A percentile compares a stretch with the other conserved stretches of the same genome.
Conservation (phyloP, 2,113 vertebrate species). For the Toxotes jaculatrix region DNA sequence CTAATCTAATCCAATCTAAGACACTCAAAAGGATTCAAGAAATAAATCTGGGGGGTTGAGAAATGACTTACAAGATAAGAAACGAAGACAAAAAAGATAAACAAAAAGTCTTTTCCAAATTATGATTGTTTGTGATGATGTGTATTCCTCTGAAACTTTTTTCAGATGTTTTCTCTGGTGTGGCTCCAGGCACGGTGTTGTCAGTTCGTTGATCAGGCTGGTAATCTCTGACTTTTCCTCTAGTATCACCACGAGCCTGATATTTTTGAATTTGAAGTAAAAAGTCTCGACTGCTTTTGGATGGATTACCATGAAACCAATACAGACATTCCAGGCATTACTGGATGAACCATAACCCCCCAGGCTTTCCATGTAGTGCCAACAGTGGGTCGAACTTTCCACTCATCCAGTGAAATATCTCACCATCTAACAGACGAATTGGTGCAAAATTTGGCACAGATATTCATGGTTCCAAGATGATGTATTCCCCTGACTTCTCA, state of each 20-base stretch:
- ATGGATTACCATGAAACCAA: background rate
- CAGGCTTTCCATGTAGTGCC: background rate
- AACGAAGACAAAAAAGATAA: background rate
- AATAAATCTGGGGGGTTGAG: background rate
- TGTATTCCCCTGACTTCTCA: background rate
- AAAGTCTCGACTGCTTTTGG: background rate
- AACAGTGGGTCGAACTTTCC: background rate
- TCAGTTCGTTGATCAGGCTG: no score
- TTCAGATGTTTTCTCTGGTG: background rate
- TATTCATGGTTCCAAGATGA: background rate
- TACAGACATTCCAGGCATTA: background rate
- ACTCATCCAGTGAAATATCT: background rate
- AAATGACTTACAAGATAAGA: no score
- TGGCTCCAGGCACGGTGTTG: no score
- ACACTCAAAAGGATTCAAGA: background rate
- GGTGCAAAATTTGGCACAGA: background rate
- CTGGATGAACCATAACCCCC: background rate
- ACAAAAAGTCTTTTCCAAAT: no score
- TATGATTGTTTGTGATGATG: background rate
- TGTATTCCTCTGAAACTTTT: background rate
- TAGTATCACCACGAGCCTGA: background rate
- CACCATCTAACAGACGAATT: background rate
- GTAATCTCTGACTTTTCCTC: background rate
- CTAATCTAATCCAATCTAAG: no score
- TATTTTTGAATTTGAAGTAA: background rate